Evolutionary conservation across 2,113 vertebrate genomes (phyloP).

Genomic region (Ailurus styani): DNA sequence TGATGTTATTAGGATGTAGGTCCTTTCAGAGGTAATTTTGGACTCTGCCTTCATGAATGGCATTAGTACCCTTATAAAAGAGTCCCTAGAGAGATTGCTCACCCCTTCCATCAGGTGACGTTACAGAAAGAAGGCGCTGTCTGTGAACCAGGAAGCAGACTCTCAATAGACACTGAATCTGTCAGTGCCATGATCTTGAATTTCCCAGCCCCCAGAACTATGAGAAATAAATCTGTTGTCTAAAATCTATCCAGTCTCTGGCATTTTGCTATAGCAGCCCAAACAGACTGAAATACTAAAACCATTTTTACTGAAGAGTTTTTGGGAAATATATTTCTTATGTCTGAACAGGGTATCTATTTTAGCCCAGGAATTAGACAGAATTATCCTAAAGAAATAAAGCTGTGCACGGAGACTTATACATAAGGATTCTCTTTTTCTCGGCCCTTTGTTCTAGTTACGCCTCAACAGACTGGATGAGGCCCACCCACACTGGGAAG

Average conservation of each 20-base stretch:
- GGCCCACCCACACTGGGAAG: not conserved
- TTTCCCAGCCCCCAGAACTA: not conserved
- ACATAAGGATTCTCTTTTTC: not conserved
- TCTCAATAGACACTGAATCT: not conserved
- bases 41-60: not conserved
- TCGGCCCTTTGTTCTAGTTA: not conserved
- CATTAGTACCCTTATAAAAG: not conserved
- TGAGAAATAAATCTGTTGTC: not conserved
- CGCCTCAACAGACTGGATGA: not conserved
- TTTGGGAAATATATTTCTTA: conserved; percentile 1
- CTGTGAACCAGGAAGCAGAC: not conserved
- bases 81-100: not conserved
- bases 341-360: not conserved
- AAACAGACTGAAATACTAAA: not conserved
- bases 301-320: not conserved
- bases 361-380: not conserved
- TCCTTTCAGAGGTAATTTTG: not conserved
- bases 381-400: not conserved
- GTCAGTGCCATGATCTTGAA: not conserved
- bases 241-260: not conserved
- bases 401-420: not conserved
- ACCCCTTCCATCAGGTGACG: not conserved
- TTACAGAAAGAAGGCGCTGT: not conserved
- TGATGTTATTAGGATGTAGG: not conserved
- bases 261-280: not conserved